Percentiles rank a stretch among this genome's conserved stretches.
phyloP scores from a whole-genome alignment of 2,797 vertebrate species.

The Alosa sapidissima region DNA sequence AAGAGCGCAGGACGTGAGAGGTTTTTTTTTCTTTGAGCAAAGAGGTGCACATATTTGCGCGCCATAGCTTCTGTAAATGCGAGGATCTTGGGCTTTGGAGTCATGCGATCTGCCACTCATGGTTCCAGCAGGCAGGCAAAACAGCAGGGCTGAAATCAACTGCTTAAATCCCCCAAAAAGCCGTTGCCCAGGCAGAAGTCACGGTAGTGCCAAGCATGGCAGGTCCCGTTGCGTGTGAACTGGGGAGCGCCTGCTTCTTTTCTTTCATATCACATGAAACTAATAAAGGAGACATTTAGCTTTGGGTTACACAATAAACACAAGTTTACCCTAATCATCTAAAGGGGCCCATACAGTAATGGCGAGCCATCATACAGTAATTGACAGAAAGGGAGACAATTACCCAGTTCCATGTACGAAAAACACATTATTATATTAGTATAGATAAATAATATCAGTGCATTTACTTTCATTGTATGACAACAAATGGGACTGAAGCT shows the following conservation, averaged over 20 bases:
- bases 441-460: too few species aligned
- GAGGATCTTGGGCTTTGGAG: conserved; percentile 70
- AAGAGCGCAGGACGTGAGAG: conserved; percentile 65
- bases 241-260: not conserved
- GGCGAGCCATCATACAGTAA: not conserved
- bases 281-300: not conserved
- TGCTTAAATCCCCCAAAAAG: conserved; percentile 45
- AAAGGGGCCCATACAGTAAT: not conserved
- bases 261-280: not conserved
- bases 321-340: not conserved
- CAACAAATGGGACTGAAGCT: too few species aligned
- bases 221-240: conserved; percentile 41
- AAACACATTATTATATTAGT: too few species aligned
- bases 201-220: conserved; percentile 26
- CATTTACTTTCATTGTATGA: too few species aligned
- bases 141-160: conserved; percentile 46
- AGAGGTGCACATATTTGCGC: conserved; percentile 72
- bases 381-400: not conserved
- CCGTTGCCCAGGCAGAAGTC: conserved; percentile 27
- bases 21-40: conserved; percentile 54
- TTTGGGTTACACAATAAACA: conserved; percentile 5
- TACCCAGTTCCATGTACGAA: too few species aligned
- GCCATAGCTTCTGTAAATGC: conserved; percentile 65
- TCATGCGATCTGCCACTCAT: conserved; percentile 75
- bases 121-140: conserved; percentile 67